Base-by-base conservation (phyloP, 2,888 invertebrate species). In the Hypomecis atomaria region DNA sequence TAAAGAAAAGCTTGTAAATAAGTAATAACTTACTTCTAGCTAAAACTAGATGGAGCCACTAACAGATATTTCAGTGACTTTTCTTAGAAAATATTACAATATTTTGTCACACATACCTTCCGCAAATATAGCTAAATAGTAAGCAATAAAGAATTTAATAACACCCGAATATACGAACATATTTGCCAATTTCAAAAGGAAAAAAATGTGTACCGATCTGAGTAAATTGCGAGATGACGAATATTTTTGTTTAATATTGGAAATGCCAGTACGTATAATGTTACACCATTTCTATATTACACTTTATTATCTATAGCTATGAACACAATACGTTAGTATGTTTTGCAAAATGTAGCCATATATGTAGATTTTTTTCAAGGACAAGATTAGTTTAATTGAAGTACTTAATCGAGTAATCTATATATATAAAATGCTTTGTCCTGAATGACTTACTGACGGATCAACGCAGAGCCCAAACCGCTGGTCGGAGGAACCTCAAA, bases 71-170 rank as follows among this genome's bases (percentile, higher is more conserved):
- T 11, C 11, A 36, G 5, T 9, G 34, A 33, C 52, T 40, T 40
- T 40, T 44, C 34, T 52, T 3, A 43, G 55, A 63, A 61, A 11
- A 40, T 23, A 13, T 50, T 7, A 49, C n/a, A 6, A 50, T 58
- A 58, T 63, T 43, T 62, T 47, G 55, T 58, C 23, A 59, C 59
- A 58, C 36, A 59, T 48, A 37, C 43, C 23, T 50, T 42, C 45
- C 54, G 37, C 62, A 63, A 23, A 65, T 62, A 61, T 57, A 59
- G 49, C 63, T 56, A 62, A 70, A 64, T 67, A 64, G 65, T 65
- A 59, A 56, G 49, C 54, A 67, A 70, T 64, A 64, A 59, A 60
- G 70, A 72, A 72, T 72, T 72, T 70, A 72, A 72, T 72, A 72
- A 63, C 57, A 60, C 47, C 57, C 57, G 60, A 61, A 57, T 47